A percentile compares a stretch with the other conserved stretches of the same genome.
These are phyloP conservation scores for Hybognathus amarus DNA, from an alignment of 2,797 vertebrate species.

Conservation along the genomic window DNA sequence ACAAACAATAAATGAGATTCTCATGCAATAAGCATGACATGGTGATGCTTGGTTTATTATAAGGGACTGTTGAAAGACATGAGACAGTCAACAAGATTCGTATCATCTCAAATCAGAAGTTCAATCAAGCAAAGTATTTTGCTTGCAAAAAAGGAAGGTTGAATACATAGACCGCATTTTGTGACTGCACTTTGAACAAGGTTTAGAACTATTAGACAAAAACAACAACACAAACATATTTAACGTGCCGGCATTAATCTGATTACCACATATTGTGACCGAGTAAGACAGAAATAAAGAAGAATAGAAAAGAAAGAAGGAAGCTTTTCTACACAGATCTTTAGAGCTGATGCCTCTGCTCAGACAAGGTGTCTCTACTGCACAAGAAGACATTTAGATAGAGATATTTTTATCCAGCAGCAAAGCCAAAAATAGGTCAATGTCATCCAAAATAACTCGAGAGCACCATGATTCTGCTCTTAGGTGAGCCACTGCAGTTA, in stretches of 20 bases:
- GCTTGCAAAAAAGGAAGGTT: background rate
- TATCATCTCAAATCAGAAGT: background rate
- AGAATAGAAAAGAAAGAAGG: background rate
- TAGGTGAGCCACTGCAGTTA: conserved; percentile 16
- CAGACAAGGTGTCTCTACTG: conserved; percentile 28
- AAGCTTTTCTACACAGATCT: conserved; percentile 5
- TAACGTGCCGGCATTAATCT: background rate
- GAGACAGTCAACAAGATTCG: background rate
- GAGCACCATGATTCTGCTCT: conserved; percentile 14
- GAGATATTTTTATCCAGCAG: conserved; percentile 37
- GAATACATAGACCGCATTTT: background rate
- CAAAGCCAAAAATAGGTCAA: conserved; percentile 47
- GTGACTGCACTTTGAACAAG: background rate
- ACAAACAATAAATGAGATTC: background rate
- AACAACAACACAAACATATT: background rate
- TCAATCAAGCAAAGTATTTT: background rate
- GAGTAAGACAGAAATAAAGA: background rate
- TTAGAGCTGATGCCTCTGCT: conserved; percentile 3
- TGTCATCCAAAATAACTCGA: conserved; percentile 50
- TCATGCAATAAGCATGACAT: background rate
- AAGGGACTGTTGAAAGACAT: background rate
- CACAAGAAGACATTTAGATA: conserved; percentile 24
- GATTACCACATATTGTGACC: background rate
- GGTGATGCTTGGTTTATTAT: background rate
- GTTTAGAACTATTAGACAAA: background rate